These are phyloP conservation scores for Perognathus longimembris DNA, from an alignment of 2,113 vertebrate genomes.

Conservation along the genomic window DNA sequence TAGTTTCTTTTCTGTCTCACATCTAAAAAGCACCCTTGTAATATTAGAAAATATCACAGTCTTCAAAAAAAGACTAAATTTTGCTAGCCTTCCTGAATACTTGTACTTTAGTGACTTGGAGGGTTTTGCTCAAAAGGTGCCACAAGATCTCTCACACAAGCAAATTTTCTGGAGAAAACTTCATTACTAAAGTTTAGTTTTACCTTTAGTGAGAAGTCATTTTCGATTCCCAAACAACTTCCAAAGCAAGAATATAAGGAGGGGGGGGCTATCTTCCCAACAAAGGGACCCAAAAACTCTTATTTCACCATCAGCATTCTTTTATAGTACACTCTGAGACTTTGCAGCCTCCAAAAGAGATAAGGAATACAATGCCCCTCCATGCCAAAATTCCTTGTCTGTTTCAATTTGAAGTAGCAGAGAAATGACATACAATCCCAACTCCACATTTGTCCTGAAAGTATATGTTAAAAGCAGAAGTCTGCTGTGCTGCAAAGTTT, in stretches of 20 bases:
- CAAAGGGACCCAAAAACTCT: background rate
- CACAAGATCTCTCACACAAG: background rate
- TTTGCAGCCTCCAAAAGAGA: background rate
- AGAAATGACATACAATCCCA: constrained; percentile 16
- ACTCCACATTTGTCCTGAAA: constrained; percentile 45
- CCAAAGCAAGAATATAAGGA: background rate
- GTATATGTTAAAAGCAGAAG: constrained; percentile 48
- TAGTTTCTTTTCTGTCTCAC: constrained; percentile 59
- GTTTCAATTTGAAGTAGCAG: constrained; percentile 10
- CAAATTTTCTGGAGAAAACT: background rate
- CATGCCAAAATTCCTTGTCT: background rate
- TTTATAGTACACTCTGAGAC: background rate
- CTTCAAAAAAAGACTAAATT: constrained; percentile 45
- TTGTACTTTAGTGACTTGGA: constrained; percentile 35
- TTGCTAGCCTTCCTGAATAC: constrained; percentile 47
- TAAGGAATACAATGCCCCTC: background rate
- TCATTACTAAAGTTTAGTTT: background rate
- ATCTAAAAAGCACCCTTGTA: constrained; percentile 7
- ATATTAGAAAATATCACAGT: constrained; percentile 59
- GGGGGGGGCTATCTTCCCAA: background rate
- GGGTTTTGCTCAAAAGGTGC: constrained; percentile 48
- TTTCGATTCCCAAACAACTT: constrained; percentile 36
- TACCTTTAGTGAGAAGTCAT: background rate
- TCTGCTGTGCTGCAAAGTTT: constrained; percentile 2
- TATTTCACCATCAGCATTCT: background rate